Percentiles rank a stretch among this genome's conserved stretches.
These are phyloP conservation scores for Pelobates cultripes DNA, from an alignment of 2,797 vertebrate genomes.

Conservation along the genomic window DNA sequence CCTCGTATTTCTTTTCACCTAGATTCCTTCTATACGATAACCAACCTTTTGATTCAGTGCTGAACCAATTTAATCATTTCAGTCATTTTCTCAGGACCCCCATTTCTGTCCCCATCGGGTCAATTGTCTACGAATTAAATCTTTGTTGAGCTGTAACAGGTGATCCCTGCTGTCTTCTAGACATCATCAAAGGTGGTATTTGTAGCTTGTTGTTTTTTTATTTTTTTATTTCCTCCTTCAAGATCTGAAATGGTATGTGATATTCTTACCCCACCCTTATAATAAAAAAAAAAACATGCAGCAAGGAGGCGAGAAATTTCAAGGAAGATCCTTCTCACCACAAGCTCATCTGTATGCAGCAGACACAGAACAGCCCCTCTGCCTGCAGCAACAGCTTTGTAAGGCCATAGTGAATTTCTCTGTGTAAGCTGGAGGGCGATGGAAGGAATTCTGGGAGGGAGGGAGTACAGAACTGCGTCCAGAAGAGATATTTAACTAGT, in stretches of 20 bases:
- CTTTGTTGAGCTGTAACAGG: conserved; percentile 32
- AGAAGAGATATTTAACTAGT: conserved; percentile 9
- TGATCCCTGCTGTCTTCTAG: conserved; percentile 8
- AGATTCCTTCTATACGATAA: background rate
- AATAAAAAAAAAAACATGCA: conserved; percentile 22
- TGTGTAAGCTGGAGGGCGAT: background rate
- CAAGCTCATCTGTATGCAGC: conserved; percentile 47
- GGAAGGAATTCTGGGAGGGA: conserved; percentile 16
- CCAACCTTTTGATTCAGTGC: background rate
- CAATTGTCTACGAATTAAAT: background rate
- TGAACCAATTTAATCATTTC: background rate
- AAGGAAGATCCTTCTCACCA: conserved; percentile 8
- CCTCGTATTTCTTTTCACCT: background rate
- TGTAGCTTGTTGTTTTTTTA: conserved; percentile 1
- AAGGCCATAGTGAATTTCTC: conserved; percentile 10
- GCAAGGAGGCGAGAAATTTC: conserved; percentile 25
- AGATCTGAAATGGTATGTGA: conserved; percentile 32
- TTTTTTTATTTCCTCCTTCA: conserved; percentile 24
- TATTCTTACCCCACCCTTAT: conserved; percentile 38
- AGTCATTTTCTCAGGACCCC: background rate
- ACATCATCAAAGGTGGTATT: background rate
- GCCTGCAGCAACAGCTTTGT: conserved; percentile 21
- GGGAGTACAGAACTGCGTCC: background rate
- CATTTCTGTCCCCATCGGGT: background rate
- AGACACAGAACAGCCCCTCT: conserved; percentile 18